Evolutionary conservation across 2,797 vertebrate genomes (phyloP), one percentile per base, ranked within the genome.

Genomic region (Danio albolineatus): DNA sequence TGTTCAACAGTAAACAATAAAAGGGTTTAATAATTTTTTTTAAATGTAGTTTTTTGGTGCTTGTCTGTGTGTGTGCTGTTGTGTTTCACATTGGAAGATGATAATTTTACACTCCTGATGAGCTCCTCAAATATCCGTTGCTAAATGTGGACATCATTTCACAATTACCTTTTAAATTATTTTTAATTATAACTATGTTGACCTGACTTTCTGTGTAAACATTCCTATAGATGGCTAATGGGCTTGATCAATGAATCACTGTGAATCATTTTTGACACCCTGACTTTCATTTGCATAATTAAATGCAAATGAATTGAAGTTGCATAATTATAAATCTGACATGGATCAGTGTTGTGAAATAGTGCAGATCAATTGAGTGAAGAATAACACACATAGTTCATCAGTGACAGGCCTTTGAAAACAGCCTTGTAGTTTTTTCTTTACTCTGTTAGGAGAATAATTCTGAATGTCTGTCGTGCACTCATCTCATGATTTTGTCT

Each of bases 291-390:
- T 84, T 83, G 83, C 85, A 84, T 86, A 86, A 86, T 86, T 80
- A 78, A 64, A 86, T 84, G 83, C 85, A 84, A 84, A 84, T 86
- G 74, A 70, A 49, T 54, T 73, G 76, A 84, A 80, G 79, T 83
- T 79, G 83, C 81, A 70, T 84, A 83, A 86, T 86, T 86, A 84
- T 79, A 84, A 81, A 83, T 72, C 65, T 78, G 78, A 83, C 81
- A 82, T 74, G 84, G 78, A 80, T 81, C 81, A 83, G 75, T 72
- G 81, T 82, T 73, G 78, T 71, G 78, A 83, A 80, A 78, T 66
- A 78, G 51, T 59, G 59, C 44, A 56, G 72, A 83, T 81, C 69
- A 14, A 64, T 59, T 73, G 38, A 41, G 28, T 59, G 66, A 74
- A 53, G 74, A 79, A 60, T 69, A 70, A 69, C 75, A 80, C 49